phyloP scores from a whole-genome alignment of 2,797 vertebrate genomes.

The Falco peregrinus region DNA sequence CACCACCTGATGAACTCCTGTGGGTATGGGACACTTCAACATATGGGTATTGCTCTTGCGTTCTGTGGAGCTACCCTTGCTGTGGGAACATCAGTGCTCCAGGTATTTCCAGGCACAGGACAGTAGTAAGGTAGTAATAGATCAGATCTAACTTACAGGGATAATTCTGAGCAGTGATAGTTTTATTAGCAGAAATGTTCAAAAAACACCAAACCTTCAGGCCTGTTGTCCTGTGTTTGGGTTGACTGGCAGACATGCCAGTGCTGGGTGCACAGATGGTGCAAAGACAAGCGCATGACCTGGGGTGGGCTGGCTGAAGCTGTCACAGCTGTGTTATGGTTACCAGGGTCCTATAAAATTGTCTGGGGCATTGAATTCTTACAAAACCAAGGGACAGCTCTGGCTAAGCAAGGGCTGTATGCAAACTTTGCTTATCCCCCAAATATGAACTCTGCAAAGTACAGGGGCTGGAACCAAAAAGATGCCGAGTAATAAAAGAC shows the following conservation, averaged over 20 bases:
- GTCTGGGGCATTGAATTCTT: neutral
- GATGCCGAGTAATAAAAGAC: accelerated
- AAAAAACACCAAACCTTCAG: neutral
- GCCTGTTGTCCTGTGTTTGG: neutral
- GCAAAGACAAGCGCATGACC: neutral
- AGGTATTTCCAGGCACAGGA: neutral
- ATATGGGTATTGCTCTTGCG: accelerated
- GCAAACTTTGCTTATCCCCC: neutral
- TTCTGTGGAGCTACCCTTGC: neutral
- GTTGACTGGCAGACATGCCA: neutral
- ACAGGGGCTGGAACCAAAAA: neutral
- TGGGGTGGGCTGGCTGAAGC: neutral
- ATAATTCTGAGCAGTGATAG: neutral
- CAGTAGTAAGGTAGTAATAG: neutral
- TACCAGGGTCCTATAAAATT: neutral
- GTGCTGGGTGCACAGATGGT: neutral
- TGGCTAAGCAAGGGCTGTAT: neutral
- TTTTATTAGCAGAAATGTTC: neutral
- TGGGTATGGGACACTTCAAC: neutral
- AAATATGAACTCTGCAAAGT: neutral
- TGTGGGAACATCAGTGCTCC: neutral
- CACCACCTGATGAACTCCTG: neutral
- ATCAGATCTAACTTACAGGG: neutral
- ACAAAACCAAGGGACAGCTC: neutral
- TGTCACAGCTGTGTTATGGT: neutral